Conservation (phyloP, 2,888 invertebrate genomes). For the Erebia epiphron region DNA sequence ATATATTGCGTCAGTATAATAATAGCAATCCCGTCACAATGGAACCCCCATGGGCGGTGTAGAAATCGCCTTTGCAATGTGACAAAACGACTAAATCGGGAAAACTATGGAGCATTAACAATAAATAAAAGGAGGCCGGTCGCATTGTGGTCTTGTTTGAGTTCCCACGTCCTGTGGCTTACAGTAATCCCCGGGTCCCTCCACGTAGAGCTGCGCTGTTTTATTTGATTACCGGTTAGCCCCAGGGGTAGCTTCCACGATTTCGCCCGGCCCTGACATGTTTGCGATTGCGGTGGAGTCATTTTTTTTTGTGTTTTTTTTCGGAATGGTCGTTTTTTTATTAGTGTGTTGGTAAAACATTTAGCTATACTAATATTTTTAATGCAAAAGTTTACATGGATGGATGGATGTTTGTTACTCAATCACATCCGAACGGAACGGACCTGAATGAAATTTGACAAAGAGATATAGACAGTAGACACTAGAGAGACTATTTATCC, state of each 20-base stretch:
- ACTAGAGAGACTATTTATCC: no score
- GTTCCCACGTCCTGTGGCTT: slow-evolving; percentile 38
- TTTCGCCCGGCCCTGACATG: slow-evolving; percentile 41
- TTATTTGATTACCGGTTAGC: slow-evolving; percentile 47
- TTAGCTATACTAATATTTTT: neutral
- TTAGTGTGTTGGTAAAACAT: neutral
- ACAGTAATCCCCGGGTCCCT: slow-evolving; percentile 41
- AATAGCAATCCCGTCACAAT: neutral
- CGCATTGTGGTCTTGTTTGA: slow-evolving; percentile 37
- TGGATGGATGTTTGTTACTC: no score
- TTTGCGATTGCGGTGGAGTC: slow-evolving; percentile 40
- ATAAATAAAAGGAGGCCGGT: slow-evolving; percentile 36
- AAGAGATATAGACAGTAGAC: no score
- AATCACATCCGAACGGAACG: no score
- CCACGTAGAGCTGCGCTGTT: slow-evolving; percentile 41
- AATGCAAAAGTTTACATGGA: no score
- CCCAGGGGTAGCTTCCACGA: slow-evolving; percentile 35
- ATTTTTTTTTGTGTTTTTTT: slow-evolving; percentile 13
- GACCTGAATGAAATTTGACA: no score
- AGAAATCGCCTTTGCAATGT: slow-evolving; percentile 25
- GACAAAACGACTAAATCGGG: slow-evolving; percentile 36
- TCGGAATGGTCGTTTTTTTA: neutral
- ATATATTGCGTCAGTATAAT: neutral
- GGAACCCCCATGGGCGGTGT: neutral
- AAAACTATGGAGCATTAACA: slow-evolving; percentile 34